Percentiles rank a stretch among this genome's conserved stretches.
Evolutionary conservation across 30 jellyfish, hydroid and myxozoan species (phyloP).

Genomic region (Hydractinia echinata): DNA sequence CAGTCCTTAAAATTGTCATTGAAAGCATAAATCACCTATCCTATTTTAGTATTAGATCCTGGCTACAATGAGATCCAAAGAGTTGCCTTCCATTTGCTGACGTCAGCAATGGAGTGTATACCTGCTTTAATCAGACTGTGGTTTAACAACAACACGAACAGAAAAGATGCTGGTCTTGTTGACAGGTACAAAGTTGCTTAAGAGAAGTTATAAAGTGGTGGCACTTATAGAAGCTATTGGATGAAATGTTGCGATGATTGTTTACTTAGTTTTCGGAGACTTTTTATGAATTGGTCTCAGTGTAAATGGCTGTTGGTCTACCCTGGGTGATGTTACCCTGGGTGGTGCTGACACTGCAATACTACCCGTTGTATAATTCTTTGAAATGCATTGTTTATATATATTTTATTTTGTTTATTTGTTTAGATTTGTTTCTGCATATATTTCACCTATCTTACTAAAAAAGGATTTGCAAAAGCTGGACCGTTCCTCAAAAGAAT

Average conservation of each 20-base stretch:
- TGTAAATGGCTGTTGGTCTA: not conserved
- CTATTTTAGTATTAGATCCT: constrained; percentile 26
- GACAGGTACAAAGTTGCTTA: constrained; percentile 50
- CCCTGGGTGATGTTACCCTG: not conserved
- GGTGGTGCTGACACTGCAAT: not conserved
- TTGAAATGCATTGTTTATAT: not conserved
- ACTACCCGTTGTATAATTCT: not conserved
- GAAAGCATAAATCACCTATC: not conserved
- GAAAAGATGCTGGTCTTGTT: constrained; percentile 53
- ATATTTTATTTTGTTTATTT: not conserved
- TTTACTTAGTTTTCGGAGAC: too few relatives aligned
- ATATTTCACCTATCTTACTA: constrained; percentile 79
- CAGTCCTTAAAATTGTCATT: too few relatives aligned
- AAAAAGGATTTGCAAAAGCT: constrained; percentile 65
- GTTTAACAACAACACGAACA: constrained; percentile 67
- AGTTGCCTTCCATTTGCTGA: constrained; percentile 51
- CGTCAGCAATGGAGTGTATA: constrained; percentile 69
- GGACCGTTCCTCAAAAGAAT: constrained; percentile 8
- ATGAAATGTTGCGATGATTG: not conserved
- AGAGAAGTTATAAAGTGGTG: too few relatives aligned
- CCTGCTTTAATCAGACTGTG: constrained; percentile 90
- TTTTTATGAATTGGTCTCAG: too few relatives aligned
- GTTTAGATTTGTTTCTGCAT: constrained; percentile 28
- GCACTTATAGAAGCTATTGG: too few relatives aligned
- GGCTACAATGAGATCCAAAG: constrained; percentile 42